A percentile compares a stretch with the other conserved stretches of the same genome.
Evolutionary conservation across 2,888 invertebrate genomes (phyloP).

Genomic region (Notocelia uddmanniana): DNA sequence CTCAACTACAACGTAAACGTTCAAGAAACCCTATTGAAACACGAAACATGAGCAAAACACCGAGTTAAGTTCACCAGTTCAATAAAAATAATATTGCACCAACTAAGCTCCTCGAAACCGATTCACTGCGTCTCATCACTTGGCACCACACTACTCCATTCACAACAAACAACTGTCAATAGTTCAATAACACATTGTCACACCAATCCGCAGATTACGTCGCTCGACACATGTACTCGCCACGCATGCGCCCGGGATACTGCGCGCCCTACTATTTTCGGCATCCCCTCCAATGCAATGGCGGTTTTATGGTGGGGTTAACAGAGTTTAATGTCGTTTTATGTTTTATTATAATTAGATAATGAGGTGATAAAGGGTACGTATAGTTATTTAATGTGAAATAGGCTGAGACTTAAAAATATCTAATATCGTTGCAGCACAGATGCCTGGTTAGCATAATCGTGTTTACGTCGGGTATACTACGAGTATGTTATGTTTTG

Average conservation of each 20-base stretch:
- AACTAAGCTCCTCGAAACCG: neutral
- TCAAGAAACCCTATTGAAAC: too few relatives aligned
- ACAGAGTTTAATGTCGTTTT: conserved; percentile 40
- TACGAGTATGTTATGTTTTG: too few relatives aligned
- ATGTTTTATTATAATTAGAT: conserved; percentile 28
- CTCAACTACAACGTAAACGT: too few relatives aligned
- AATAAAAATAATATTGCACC: neutral
- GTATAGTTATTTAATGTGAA: neutral
- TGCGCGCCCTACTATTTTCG: conserved; percentile 73
- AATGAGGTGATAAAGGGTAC: conserved; percentile 32
- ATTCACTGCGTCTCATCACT: neutral
- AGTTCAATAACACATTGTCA: conserved; percentile 6
- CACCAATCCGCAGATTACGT: neutral
- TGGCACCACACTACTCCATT: neutral
- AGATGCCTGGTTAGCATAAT: too few relatives aligned
- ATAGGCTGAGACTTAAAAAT: neutral
- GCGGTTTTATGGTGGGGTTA: conserved; percentile 43
- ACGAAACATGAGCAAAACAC: too few relatives aligned
- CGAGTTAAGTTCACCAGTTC: neutral
- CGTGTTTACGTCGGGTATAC: too few relatives aligned
- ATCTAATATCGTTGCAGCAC: neutral
- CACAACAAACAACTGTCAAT: conserved; percentile 22
- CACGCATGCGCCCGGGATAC: conserved; percentile 63
- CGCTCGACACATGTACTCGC: conserved; percentile 23
- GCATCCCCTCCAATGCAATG: conserved; percentile 55